phyloP scores from a whole-genome alignment of 2,113 vertebrate genomes.

The Rhegmatorhina hoffmannsi region DNA sequence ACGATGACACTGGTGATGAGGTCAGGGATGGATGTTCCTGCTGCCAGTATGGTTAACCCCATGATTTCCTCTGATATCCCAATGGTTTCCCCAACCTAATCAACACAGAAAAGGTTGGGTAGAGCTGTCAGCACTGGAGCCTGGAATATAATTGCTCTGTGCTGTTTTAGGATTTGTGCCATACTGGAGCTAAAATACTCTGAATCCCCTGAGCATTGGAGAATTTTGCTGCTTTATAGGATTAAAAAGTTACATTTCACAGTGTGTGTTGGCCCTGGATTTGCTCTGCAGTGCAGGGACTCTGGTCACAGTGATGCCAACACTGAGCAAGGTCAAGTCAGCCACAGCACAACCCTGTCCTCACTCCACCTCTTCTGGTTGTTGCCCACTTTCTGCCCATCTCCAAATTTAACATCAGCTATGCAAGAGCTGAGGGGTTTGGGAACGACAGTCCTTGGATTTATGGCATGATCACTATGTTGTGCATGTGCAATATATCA shows the following conservation, averaged over 20 bases:
- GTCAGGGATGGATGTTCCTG: constrained; percentile 96
- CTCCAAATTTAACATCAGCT: not conserved
- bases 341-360: not conserved
- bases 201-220: rapidly evolving
- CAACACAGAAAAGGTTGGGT: not conserved
- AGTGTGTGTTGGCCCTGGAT: not conserved
- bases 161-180: not conserved
- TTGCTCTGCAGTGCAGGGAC: not conserved
- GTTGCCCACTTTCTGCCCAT: not conserved
- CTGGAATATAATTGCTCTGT: not conserved
- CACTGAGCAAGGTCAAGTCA: not conserved
- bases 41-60: constrained; percentile 95
- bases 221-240: not conserved
- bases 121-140: not conserved
- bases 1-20: constrained; percentile 98
- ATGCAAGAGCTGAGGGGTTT: not conserved
- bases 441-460: not conserved
- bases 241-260: not conserved
- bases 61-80: constrained; percentile 98
- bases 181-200: not conserved
- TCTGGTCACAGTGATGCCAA: not conserved
- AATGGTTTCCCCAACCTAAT: constrained; percentile 93
- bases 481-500: not conserved
- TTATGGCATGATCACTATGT: not conserved
- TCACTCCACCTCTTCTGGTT: not conserved